A percentile compares a stretch with the other conserved stretches of the same genome.
Conservation (phyloP, 1,140 invertebrate species). For the Halotydeus destructor region DNA sequence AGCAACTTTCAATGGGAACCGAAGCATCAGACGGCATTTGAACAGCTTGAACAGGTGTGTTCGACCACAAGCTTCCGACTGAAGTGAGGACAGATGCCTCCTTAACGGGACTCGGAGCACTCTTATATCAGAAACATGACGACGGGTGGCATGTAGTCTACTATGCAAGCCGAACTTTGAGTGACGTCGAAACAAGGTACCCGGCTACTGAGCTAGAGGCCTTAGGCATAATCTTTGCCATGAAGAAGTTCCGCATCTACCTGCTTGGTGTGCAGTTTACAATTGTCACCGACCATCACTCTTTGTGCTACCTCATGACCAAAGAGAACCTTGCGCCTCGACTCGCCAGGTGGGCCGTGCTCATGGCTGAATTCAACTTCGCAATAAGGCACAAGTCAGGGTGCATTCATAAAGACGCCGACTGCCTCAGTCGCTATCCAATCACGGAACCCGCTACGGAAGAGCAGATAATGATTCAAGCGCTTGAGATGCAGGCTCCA, state of each 20-base stretch:
- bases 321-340: conserved; percentile 3
- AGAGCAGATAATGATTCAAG: too few relatives aligned
- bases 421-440: background rate
- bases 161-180: conserved; percentile 11
- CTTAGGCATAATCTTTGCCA: conserved; percentile 21
- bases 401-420: background rate
- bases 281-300: conserved; percentile 7
- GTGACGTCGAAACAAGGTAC: too few relatives aligned
- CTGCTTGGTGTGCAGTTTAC: conserved; percentile 20
- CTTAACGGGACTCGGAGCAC: conserved; percentile 3
- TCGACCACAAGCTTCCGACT: background rate
- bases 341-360: conserved; percentile 8
- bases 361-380: too few relatives aligned
- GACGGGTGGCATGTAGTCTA: conserved; percentile 5
- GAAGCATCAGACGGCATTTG: too few relatives aligned
- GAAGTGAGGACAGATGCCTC: conserved; percentile 15
- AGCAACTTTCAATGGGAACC: too few relatives aligned
- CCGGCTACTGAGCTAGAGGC: conserved; percentile 15
- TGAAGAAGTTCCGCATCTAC: conserved; percentile 31
- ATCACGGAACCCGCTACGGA: background rate
- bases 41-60: conserved; percentile 4
- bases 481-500: too few relatives aligned
- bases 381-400: background rate
- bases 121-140: conserved; percentile 8
- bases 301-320: background rate